Base-by-base conservation (phyloP, 2,888 invertebrate species). In the Drosophila demipolita region DNA sequence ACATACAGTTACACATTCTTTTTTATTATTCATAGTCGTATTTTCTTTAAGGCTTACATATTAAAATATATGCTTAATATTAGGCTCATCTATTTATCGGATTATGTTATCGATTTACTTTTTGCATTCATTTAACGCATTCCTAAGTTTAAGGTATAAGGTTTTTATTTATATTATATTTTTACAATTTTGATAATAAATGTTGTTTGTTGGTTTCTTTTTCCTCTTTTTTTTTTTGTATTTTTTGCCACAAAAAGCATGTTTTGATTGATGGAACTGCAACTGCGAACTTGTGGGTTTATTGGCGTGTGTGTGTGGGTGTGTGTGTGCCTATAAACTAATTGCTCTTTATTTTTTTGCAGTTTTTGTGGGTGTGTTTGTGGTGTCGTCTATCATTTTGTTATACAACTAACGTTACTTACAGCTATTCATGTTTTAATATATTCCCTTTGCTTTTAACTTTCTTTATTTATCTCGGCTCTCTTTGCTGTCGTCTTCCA, bases 41-140 rank as follows among this genome's bases (percentile, higher is more conserved):
- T 87, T 88, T 78, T 85, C 83, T 90, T 90, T 90, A 87, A 90
- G 88, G 87, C 87, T 87, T 87, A 87, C 83, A 90, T 87, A 87
- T 83, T 87, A 87, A 87, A 87, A 87, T 87, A 87, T 90, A 87
- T 70, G 90, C 87, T 87, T 87, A 87, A 72, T 57, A 73, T 79
- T 85, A 80, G 35, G 75, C 62, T 89, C 87, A 76, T 87, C 80
- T 89, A 85, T 87, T 86, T 87, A 82, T 85, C 73, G 76, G 89
- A 83, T 83, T 77, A 80, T 85, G 73, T 81, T 81, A 76, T 83
- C 74, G 74, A 76, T 81, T 73, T 76, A 62, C 62, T 58, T 57
- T 60, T 50, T 79, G 70, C 70, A 71, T 70, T 61, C 52, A 64
- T 63, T 68, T 58, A 57, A 76, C 64, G 73, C 73, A 64, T 53